A percentile compares a stretch with the other conserved stretches of the same genome.
Evolutionary conservation across 2,113 vertebrate species (phyloP).

Genomic region (Albula glossodonta): DNA sequence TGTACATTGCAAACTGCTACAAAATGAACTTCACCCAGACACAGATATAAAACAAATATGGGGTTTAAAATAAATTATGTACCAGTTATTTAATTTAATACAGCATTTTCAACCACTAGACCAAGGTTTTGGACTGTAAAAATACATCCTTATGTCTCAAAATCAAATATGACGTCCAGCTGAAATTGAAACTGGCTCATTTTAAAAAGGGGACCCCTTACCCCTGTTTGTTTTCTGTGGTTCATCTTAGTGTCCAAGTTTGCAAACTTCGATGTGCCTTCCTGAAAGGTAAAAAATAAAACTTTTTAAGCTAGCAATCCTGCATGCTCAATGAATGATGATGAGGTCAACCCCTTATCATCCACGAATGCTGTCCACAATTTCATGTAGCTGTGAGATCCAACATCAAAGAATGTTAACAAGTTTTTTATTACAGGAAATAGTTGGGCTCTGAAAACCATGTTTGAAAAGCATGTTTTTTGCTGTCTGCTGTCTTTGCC

Average conservation of each 20-base stretch:
- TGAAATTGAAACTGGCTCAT: not conserved
- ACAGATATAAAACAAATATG: too few species aligned
- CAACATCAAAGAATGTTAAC: not conserved
- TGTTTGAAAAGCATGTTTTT: not conserved
- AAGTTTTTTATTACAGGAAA: not conserved
- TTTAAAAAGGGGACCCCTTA: constrained; percentile 42
- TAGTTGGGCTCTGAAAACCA: not conserved
- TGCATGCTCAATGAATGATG: not conserved
- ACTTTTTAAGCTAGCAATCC: not conserved
- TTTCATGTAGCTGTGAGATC: not conserved
- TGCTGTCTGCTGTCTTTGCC: not conserved
- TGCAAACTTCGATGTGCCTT: constrained; percentile 63
- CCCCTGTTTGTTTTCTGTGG: constrained; percentile 58
- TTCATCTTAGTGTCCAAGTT: constrained; percentile 66
- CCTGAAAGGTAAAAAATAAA: constrained; percentile 46
- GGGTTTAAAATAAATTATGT: too few species aligned
- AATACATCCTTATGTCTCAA: not conserved
- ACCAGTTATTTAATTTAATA: too few species aligned
- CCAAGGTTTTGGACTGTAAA: too few species aligned
- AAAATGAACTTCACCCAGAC: too few species aligned
- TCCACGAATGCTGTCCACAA: not conserved
- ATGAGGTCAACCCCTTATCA: not conserved
- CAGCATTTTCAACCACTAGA: too few species aligned
- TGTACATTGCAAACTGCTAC: too few species aligned
- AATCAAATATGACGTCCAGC: not conserved